These are phyloP conservation scores for Ginglymostoma cirratum DNA, from an alignment of 2,113 vertebrate genomes.

Conservation along the genomic window DNA sequence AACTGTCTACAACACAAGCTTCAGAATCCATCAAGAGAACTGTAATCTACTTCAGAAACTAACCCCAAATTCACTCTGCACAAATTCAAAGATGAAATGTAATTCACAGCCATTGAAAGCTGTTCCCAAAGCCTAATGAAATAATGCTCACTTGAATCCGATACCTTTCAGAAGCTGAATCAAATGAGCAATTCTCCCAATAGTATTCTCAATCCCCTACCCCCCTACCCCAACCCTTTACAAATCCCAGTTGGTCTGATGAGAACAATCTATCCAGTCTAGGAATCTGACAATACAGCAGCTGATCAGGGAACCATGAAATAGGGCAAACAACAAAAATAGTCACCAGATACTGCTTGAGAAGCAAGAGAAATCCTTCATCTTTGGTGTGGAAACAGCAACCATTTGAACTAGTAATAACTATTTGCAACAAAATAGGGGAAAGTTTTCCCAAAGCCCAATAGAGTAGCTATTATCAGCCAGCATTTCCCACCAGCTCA, in stretches of 20 bases:
- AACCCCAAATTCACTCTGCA: background rate
- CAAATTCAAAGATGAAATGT: background rate
- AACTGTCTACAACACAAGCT: background rate
- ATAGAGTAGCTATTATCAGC: background rate
- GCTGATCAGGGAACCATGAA: background rate
- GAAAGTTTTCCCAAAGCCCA: background rate
- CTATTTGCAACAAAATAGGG: background rate
- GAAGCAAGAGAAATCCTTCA: background rate
- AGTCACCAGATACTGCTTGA: background rate
- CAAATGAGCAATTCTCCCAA: background rate
- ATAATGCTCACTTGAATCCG: background rate
- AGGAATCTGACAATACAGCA: background rate
- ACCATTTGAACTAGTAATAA: background rate
- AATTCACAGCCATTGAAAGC: slow-evolving; percentile 18
- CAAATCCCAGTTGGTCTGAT: slow-evolving; percentile 5
- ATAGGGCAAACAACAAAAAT: background rate
- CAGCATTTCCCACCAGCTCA: background rate
- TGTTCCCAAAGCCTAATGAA: background rate
- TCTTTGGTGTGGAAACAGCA: background rate
- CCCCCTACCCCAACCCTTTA: background rate
- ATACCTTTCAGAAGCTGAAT: background rate
- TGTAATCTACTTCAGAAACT: slow-evolving; percentile 17
- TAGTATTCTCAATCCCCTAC: background rate
- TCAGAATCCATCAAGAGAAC: slow-evolving; percentile 29
- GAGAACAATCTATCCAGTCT: background rate